Evolutionary conservation across 1,140 invertebrate species (phyloP).

Genomic region (Lasioglossum albipes): DNA sequence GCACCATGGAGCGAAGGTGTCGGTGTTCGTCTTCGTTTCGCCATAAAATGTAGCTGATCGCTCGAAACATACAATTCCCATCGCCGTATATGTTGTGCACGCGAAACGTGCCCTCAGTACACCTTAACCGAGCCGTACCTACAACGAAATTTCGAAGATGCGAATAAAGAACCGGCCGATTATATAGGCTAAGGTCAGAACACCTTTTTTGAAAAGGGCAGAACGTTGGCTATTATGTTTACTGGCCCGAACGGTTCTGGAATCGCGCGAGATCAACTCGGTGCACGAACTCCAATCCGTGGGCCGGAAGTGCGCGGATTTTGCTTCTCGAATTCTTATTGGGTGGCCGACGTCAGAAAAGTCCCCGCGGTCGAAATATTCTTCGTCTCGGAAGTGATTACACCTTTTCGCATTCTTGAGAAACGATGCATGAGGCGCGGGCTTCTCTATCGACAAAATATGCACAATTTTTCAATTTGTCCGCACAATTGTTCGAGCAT

Average conservation of each 20-base stretch:
- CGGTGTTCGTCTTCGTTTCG: conserved; percentile 70
- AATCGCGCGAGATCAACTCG: not conserved
- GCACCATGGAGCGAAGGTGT: conserved; percentile 65
- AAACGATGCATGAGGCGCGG: not conserved
- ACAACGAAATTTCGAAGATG: not conserved
- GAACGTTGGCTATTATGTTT: conserved; percentile 24
- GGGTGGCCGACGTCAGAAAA: conserved; percentile 9
- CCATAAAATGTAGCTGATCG: conserved; percentile 73
- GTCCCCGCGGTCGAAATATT: conserved; percentile 52
- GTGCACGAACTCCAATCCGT: not conserved
- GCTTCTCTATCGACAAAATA: conserved; percentile 13
- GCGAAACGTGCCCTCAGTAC: conserved; percentile 68
- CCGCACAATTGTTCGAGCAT: too few species aligned
- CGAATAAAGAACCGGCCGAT: not conserved
- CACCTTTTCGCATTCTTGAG: conserved; percentile 51
- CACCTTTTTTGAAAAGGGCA: conserved; percentile 38
- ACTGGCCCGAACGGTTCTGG: not conserved
- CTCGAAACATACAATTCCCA: conserved; percentile 75
- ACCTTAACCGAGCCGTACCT: conserved; percentile 71
- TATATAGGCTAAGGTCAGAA: not conserved
- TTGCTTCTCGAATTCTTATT: conserved; percentile 4
- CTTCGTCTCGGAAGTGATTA: conserved; percentile 17
- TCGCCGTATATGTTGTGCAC: conserved; percentile 74
- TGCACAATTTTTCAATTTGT: too few species aligned
- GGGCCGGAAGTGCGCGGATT: not conserved